Evolutionary conservation across 2,888 invertebrate genomes (phyloP), one percentile per base, ranked within the genome.

Genomic region (Diarsia brunnea): DNA sequence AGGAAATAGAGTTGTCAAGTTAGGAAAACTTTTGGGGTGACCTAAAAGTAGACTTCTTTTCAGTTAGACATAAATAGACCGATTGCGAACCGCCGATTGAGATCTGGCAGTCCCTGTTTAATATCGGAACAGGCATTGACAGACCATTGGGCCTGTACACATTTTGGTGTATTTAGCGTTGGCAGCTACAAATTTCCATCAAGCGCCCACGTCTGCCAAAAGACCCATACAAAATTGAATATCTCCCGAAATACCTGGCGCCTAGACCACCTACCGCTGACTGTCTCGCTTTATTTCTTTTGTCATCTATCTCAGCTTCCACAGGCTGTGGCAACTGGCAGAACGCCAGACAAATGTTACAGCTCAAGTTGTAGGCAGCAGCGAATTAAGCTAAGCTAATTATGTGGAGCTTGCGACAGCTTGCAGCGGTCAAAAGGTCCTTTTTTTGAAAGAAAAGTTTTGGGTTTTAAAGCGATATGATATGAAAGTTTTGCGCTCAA

Each of bases 301-400:
- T 92, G 91, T 93, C 89, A 84, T 89, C 87, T 94, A 94, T 94
- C 93, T 91, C 73, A 70, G 86, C 88, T 90, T 89, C 86, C 88
- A 88, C 93, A 94, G 93, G 89, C 91, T 89, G 88, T 76, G 84
- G 87, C 77, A 85, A 82, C 87, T 94, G 94, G 94, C 93, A 75
- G 49, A 69, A 80, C 69, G 94, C 94, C 94, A 94, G 83, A 82
- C 68, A 69, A 81, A 73, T 78, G 78, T 78, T 58, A 68, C 84
- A 86, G 79, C 75, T 79, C 78, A 90, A 89, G 85, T 86, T 82
- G 79, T 73, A 82, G 79, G 85, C 84, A 71, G 24, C 27, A 78
- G 88, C 86, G 88, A 75, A 84, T 85, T 88, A 86, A 84, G 81
- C 83, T 83, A 75, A 87, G 69, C 79, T 84, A 86, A 87, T 87